phyloP scores from a whole-genome alignment of 2,888 invertebrate genomes.

The Hemicrepidius hirtus region DNA sequence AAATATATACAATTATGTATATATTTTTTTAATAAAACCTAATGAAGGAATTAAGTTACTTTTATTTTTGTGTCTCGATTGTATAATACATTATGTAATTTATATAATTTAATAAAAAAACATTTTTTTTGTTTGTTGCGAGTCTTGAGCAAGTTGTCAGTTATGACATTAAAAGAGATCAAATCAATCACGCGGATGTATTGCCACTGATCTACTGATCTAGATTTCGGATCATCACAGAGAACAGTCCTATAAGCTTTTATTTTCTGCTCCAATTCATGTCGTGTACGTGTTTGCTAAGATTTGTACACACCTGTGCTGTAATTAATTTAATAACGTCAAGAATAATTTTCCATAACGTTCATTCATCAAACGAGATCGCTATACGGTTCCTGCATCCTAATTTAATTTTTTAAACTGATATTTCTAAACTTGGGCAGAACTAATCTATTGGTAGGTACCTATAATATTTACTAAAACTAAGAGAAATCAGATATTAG shows the following conservation, averaged over 20 bases:
- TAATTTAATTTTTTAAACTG: not conserved
- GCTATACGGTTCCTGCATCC: not conserved
- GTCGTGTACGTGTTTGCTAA: not conserved
- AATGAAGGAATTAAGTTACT: too few species aligned
- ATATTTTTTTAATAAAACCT: too few species aligned
- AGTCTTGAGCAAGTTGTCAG: not conserved
- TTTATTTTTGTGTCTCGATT: too few species aligned
- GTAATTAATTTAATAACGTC: not conserved
- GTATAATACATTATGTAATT: too few species aligned
- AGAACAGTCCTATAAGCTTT: not conserved
- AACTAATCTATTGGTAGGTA: too few species aligned
- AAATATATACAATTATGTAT: too few species aligned
- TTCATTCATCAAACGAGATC: not conserved
- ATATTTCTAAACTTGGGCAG: not conserved
- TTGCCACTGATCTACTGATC: slow-evolving; percentile 21
- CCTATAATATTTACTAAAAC: not conserved
- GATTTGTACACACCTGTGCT: not conserved
- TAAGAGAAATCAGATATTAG: not conserved
- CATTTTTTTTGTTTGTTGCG: not conserved
- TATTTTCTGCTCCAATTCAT: slow-evolving; percentile 18
- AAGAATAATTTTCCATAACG: not conserved
- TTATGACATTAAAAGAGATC: slow-evolving; percentile 23
- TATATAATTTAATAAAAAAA: not conserved
- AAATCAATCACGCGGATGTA: slow-evolving; percentile 30
- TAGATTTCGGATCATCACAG: slow-evolving; percentile 1